A percentile compares a stretch with the other conserved stretches of the same genome.
These are phyloP conservation scores for Falco biarmicus DNA, from an alignment of 2,797 vertebrate genomes.

Conservation along the genomic window DNA sequence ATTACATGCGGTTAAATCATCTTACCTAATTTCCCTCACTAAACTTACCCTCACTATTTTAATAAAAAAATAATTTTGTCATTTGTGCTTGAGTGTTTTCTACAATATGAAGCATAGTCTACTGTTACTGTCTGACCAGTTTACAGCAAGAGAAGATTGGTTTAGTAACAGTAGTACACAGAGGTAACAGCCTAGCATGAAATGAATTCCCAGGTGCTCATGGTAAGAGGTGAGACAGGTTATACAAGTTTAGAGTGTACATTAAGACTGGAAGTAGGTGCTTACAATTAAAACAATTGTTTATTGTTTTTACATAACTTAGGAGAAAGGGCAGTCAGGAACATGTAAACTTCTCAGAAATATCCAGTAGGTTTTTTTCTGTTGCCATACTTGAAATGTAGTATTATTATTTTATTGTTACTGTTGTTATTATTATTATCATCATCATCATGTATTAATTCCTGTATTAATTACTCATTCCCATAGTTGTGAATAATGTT, in stretches of 20 bases:
- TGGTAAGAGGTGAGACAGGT: not conserved
- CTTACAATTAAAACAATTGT: not conserved
- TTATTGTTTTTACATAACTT: not conserved
- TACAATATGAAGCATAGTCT: not conserved
- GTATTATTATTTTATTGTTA: not conserved
- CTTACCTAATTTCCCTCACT: not conserved
- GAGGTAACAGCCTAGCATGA: not conserved
- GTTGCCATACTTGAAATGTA: not conserved
- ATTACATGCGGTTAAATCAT: not conserved
- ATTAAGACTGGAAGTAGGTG: not conserved
- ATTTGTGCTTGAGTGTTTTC: not conserved
- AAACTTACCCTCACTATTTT: not conserved
- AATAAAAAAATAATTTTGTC: not conserved
- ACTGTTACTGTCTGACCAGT: not conserved
- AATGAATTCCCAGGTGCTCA: not conserved
- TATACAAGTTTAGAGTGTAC: not conserved
- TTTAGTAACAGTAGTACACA: not conserved
- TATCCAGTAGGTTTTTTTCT: rapidly evolving
- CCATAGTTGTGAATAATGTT: not conserved
- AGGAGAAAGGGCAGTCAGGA: not conserved
- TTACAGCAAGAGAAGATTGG: not conserved
- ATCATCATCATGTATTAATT: too few relatives aligned
- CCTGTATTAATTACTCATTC: not conserved
- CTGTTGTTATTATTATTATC: too few relatives aligned
- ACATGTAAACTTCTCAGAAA: not conserved